Evolutionary conservation across 2,888 invertebrate genomes (phyloP), one percentile per base, ranked within the genome.

Genomic region (Pinctada fucata): DNA sequence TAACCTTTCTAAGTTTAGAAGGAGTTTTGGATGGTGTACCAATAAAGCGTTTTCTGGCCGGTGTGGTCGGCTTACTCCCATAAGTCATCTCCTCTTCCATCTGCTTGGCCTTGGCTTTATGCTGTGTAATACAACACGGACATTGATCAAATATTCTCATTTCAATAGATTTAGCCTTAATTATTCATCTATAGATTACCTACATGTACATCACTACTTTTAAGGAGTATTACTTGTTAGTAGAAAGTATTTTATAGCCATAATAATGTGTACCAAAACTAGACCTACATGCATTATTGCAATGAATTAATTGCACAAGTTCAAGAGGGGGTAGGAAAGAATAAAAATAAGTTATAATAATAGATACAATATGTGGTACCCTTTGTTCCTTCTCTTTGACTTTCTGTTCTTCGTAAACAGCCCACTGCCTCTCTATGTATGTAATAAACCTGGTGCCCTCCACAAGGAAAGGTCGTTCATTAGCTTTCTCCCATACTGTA

Each of bases 71-170:
- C 74, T 90, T 90, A 72, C 90, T 90, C 10, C 92, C 92, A 85
- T 81, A 92, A 48, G 87, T 84, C 85, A 91, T 88, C 79, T 92
- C 92, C 76, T 91, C 89, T 76, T 92, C 90, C 79, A 88, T 91
- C 69, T 88, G 84, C 72, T 89, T 89, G 0, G 86, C 88, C 64
- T 86, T 88, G 10, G 87, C 88, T 76, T 90, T 88, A 70, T 89
- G 88, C 92, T 92, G 83, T 3, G 45, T 13, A 72, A 45, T 47
- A 52, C 50, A 58, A 58, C 58, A 6, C 58, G 31, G 31, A 31
- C 31, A 31, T 31, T 31, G 31, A 31, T 31, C 31, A 31, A 31
- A 31, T 31, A 31, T 31, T 31, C 31, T 31, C 31, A 31, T 31
- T 31, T 31, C 31, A 31, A 31, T 31, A 31, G 31, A 31, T 31